Evolutionary conservation across 1,140 invertebrate genomes (phyloP).

Genomic region (Drosophila nigrodunni): DNA sequence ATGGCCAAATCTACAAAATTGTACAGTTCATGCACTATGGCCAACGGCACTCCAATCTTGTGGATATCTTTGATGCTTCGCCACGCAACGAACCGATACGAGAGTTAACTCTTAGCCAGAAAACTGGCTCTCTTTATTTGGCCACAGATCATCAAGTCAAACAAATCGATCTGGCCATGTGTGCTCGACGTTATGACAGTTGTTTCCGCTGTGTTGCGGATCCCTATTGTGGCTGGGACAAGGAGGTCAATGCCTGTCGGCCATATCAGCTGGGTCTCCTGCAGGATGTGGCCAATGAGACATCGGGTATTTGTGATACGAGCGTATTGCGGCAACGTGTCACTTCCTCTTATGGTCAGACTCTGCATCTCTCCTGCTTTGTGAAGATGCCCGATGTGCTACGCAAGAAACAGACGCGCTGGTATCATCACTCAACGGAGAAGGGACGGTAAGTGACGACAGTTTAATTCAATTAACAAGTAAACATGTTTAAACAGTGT

Average conservation of each 20-base stretch:
- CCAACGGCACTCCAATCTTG: conserved; percentile 88
- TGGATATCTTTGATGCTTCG: conserved; percentile 91
- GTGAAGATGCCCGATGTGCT: conserved; percentile 89
- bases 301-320: conserved; percentile 89
- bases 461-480: conserved; percentile 15
- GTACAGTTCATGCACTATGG: conserved; percentile 88
- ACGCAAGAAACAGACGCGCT: conserved; percentile 87
- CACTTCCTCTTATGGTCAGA: conserved; percentile 91
- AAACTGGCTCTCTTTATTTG: conserved; percentile 90
- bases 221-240: conserved; percentile 94
- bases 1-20: conserved; percentile 92
- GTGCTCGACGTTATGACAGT: conserved; percentile 90
- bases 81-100: conserved; percentile 89
- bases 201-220: conserved; percentile 92
- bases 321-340: conserved; percentile 89
- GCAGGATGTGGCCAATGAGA: conserved; percentile 90
- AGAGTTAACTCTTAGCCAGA: conserved; percentile 90
- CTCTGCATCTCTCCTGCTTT: conserved; percentile 90
- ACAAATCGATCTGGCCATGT: conserved; percentile 91
- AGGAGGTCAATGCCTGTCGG: conserved; percentile 90
- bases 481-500: no score
- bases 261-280: conserved; percentile 89
- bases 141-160: conserved; percentile 90
- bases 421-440: conserved; percentile 90
- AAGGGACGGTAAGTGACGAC: conserved; percentile 86